A percentile compares a stretch with the other conserved stretches of the same genome.
These are phyloP conservation scores for Campoplex nolae DNA, from an alignment of 2,888 invertebrate genomes.

Conservation along the genomic window DNA sequence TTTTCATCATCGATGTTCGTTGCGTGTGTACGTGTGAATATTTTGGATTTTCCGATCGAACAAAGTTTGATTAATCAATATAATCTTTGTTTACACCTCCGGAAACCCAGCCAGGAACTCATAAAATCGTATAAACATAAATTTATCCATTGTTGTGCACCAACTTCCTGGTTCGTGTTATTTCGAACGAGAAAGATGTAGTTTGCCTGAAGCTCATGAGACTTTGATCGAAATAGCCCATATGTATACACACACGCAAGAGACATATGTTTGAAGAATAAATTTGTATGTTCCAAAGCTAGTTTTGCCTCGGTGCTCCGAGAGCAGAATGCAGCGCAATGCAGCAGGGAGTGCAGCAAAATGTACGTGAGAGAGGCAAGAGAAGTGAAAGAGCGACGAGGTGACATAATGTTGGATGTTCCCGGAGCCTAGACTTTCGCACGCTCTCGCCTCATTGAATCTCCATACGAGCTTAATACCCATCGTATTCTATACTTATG, in stretches of 20 bases:
- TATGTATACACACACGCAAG: background rate
- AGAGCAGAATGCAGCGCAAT: constrained; percentile 43
- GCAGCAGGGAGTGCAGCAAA: constrained; percentile 44
- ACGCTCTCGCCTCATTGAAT: constrained; percentile 50
- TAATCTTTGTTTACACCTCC: background rate
- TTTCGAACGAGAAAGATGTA: background rate
- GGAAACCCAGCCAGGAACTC: background rate
- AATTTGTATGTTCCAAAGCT: constrained; percentile 40
- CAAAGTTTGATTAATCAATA: background rate
- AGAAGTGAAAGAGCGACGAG: constrained; percentile 43
- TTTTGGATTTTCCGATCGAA: background rate
- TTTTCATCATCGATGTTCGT: no score
- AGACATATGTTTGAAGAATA: constrained; percentile 29
- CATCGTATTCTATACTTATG: constrained; percentile 4
- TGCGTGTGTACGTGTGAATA: background rate
- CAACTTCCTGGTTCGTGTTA: background rate
- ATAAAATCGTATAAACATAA: background rate
- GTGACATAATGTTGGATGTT: constrained; percentile 61
- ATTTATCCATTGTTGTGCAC: background rate
- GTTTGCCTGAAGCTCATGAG: background rate
- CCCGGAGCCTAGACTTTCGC: constrained; percentile 48
- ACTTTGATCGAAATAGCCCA: background rate
- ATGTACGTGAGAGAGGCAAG: constrained; percentile 15
- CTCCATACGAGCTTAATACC: constrained; percentile 29
- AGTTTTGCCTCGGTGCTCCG: constrained; percentile 25